Base-by-base conservation (phyloP, 2,888 invertebrate genomes). In the Chrysolina oricalcia region DNA sequence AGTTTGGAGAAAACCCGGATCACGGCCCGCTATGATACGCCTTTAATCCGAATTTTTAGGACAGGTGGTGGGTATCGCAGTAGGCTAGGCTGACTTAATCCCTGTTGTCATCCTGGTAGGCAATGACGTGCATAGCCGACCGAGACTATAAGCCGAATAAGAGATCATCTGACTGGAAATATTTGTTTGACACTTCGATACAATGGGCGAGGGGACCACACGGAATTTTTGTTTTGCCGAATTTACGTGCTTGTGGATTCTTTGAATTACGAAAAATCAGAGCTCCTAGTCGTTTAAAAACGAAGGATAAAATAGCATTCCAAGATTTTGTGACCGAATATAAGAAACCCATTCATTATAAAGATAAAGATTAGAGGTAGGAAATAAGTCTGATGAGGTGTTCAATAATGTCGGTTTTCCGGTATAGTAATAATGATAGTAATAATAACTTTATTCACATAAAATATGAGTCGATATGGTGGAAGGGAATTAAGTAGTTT, bases 101-200 rank as follows among this genome's bases (percentile, higher is more conserved):
- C 78, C 79, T 70, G 74, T 50, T 67, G 67, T 68, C 78, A 80
- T 79, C 80, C 76, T 77, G 70, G 78, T 72, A 76, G 81, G 79
- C 79, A 74, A 75, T 77, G 78, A 78, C 75, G 79, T 74, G 75
- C 79, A 74, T 66, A 71, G 74, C 78, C 65, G 72, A 76, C 78
- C 72, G 74, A 65, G 74, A 74, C 73, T 70, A 72, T 73, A 72
- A 65, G 71, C 72, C 77, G 78, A 81, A 79, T 75, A 70, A 79
- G 81, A 76, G 83, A 80, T 83, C 84, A 81, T 74, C 81, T 78
- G 78, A 78, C 80, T 80, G 83, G 81, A 80, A 84, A 83, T 83
- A 85, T 85, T 82, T 82, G 82, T 83, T 85, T 84, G 85, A 85
- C 85, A 85, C 85, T 78, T 81, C 67, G 41, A 76, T 75, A 85